A percentile compares a stretch with the other conserved stretches of the same genome.
These are phyloP conservation scores for Pelmatolapia mariae DNA, from an alignment of 2,113 vertebrate species.

Conservation along the genomic window DNA sequence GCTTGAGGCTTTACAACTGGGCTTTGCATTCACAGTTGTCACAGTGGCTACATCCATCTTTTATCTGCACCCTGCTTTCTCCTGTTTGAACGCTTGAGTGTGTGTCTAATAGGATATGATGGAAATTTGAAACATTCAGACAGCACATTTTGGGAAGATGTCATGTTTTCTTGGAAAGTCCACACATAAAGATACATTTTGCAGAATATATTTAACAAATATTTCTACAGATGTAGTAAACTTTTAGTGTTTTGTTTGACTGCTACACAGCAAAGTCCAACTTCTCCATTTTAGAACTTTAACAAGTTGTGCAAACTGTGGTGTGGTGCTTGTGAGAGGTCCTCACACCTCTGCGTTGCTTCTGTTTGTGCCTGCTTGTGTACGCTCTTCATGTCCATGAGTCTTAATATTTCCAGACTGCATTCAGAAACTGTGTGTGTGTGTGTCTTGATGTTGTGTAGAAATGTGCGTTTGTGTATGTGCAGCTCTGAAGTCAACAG, in stretches of 20 bases:
- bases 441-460: not conserved
- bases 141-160: not conserved
- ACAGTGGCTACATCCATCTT: not conserved
- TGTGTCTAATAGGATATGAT: not conserved
- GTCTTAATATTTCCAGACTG: not conserved
- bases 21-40: not conserved
- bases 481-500: not conserved
- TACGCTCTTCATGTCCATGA: not conserved
- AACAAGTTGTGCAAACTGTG: not conserved
- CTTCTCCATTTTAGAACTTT: not conserved
- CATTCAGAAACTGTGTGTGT: not conserved
- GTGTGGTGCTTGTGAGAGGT: not conserved
- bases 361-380: not conserved
- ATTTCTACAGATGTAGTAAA: not conserved
- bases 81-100: not conserved
- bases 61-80: not conserved
- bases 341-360: not conserved
- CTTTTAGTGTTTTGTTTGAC: not conserved
- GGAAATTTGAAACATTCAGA: not conserved
- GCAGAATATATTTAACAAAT: not conserved
- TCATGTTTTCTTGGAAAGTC: not conserved
- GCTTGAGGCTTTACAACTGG: not conserved
- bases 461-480: not conserved
- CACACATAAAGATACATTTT: not conserved
- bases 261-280: not conserved